Base-by-base conservation (phyloP, 2,113 vertebrate species). In the Saimiri boliviensis region DNA sequence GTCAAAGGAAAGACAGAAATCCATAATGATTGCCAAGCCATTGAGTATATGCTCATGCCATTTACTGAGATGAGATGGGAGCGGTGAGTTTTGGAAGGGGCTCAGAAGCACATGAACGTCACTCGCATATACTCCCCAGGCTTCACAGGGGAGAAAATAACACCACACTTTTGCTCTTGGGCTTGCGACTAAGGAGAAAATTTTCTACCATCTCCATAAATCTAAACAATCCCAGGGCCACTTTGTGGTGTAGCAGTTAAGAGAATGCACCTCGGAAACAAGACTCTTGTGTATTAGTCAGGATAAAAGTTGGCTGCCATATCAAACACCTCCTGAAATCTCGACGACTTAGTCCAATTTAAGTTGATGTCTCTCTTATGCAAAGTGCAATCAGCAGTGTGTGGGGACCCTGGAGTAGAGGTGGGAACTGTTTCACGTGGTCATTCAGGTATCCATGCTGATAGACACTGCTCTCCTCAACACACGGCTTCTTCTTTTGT, bases 271-370 rank as follows among this genome's bases (percentile, higher is more conserved):
- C 45, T 74, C 30, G 80, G 25, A 91, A 84, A 92, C 12, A 79
- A 76, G 54, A 56, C 35, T 76, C 7, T 42, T 85, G n/a, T 23
- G 5, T 25, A 5, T 79, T 81, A 81, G 30, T 90, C 27, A 87
- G 23, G 19, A 8, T 54, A 60, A 79, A 79, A 49, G 42, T 68
- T 70, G 81, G 71, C 42, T 54, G 17, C 37, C 87, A 1, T 45
- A 94, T 76, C 37, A 90, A 96, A 63, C 66, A 93, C 49, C 30
- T 40, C 89, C 66, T 85, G 32, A 88, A 25, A 52, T 74, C 73
- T 89, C 68, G 14, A 70, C 35, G 6, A 83, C 47, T 35, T 66
- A 32, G 79, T 73, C 27, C 42, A 54, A 17, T 45, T 21, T 79
- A 77, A 37, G 19, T 70, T 54, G n/a, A 47, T 42, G 4, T 85